These are phyloP conservation scores for Hydrolagus affinis DNA, from an alignment of 2,113 vertebrate species.

Conservation along the genomic window DNA sequence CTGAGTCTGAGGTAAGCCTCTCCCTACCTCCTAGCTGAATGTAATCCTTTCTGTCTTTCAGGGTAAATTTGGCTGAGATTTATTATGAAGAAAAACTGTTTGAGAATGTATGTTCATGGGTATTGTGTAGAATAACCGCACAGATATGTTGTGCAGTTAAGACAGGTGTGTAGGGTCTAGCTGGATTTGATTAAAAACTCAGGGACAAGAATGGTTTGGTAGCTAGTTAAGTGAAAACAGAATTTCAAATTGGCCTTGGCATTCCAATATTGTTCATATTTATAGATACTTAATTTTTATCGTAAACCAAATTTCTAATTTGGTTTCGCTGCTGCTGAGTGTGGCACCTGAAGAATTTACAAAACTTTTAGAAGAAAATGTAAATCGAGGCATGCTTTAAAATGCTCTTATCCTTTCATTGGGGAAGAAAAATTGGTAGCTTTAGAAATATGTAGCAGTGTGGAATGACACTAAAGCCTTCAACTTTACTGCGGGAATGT, in stretches of 20 bases:
- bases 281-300: conserved; percentile 30
- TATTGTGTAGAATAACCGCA: conserved; percentile 42
- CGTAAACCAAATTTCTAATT: conserved; percentile 25
- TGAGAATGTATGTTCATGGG: not conserved
- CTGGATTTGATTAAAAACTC: conserved; percentile 24
- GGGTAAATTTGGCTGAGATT: conserved; percentile 53
- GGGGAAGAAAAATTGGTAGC: not conserved
- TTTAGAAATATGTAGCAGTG: not conserved
- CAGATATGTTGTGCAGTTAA: not conserved
- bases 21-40: conserved; percentile 58
- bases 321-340: conserved; percentile 17
- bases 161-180: not conserved
- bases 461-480: not conserved
- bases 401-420: not conserved
- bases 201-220: not conserved
- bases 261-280: conserved; percentile 26
- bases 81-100: conserved; percentile 31
- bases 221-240: conserved; percentile 28
- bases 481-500: not conserved
- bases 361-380: not conserved
- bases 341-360: not conserved
- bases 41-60: conserved; percentile 61
- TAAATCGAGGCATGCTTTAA: not conserved
- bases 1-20: conserved; percentile 64
- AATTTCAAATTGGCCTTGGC: conserved; percentile 30